Evolutionary conservation across 2,888 invertebrate genomes (phyloP).

Genomic region (Neoascia interrupta): DNA sequence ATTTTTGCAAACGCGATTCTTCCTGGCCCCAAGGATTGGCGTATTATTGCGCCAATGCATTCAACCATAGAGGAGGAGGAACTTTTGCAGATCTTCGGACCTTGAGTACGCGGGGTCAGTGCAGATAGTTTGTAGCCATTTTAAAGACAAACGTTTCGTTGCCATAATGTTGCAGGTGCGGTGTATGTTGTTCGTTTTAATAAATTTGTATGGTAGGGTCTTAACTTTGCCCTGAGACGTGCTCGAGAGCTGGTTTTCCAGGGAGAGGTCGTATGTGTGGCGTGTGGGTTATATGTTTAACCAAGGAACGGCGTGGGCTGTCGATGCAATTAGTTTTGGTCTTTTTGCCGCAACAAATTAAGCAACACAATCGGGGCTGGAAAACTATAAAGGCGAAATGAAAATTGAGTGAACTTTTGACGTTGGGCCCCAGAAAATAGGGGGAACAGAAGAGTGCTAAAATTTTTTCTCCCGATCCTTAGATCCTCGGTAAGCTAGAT

Average conservation of each 20-base stretch:
- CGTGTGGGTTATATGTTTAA: constrained; percentile 26
- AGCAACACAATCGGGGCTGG: too few species aligned
- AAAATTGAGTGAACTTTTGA: too few species aligned
- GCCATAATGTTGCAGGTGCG: constrained; percentile 54
- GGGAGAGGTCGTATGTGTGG: not conserved
- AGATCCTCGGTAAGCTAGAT: too few species aligned
- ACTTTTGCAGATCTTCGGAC: constrained; percentile 6
- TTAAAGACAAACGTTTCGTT: constrained; percentile 53
- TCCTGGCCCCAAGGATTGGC: constrained; percentile 37
- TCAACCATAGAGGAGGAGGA: constrained; percentile 14
- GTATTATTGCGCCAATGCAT: constrained; percentile 3
- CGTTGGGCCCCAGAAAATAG: too few species aligned
- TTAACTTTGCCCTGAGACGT: constrained; percentile 55
- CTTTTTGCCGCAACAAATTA: too few species aligned
- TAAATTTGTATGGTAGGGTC: constrained; percentile 47
- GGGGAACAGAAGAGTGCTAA: too few species aligned
- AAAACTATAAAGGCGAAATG: too few species aligned
- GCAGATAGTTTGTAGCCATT: constrained; percentile 58
- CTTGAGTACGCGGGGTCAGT: constrained; percentile 41
- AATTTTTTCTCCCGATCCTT: too few species aligned
- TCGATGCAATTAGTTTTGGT: constrained; percentile 2
- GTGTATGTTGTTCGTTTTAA: constrained; percentile 57
- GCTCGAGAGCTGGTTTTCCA: not conserved
- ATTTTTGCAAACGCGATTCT: constrained; percentile 22
- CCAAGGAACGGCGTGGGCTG: constrained; percentile 23